Conservation (phyloP, 2,113 vertebrate species). For the Bos javanicus region DNA sequence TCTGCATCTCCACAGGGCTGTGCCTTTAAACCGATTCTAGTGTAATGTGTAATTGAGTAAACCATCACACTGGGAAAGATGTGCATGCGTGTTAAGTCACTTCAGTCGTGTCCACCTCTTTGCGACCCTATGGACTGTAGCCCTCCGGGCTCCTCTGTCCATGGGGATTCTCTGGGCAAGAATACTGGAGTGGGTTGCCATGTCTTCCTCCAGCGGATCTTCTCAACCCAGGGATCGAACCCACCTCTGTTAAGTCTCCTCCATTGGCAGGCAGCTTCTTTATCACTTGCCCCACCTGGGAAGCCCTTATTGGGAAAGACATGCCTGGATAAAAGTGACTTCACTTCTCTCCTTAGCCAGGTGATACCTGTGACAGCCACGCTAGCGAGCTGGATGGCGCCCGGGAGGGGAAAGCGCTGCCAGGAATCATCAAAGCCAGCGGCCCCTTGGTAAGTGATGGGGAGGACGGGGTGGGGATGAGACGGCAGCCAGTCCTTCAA, state of each 20-base stretch:
- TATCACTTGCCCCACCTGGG: neutral
- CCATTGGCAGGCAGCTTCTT: neutral
- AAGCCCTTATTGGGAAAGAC: neutral
- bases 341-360: constrained; percentile 38
- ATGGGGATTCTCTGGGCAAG: neutral
- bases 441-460: constrained; percentile 40
- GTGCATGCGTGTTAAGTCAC: neutral
- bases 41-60: neutral
- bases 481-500: neutral
- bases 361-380: constrained; percentile 14
- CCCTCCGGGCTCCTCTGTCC: neutral
- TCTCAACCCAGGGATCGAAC: neutral
- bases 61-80: neutral
- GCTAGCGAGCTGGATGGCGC: neutral
- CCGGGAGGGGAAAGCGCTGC: constrained; percentile 10
- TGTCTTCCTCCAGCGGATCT: neutral
- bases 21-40: neutral
- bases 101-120: neutral
- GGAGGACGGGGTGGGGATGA: neutral
- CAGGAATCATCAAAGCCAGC: neutral
- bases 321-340: neutral
- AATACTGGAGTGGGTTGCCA: neutral
- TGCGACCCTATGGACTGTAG: neutral
- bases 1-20: neutral
- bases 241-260: neutral